These are phyloP conservation scores for Brachyopa scutellaris DNA, from an alignment of 2,888 invertebrate genomes.

Conservation along the genomic window DNA sequence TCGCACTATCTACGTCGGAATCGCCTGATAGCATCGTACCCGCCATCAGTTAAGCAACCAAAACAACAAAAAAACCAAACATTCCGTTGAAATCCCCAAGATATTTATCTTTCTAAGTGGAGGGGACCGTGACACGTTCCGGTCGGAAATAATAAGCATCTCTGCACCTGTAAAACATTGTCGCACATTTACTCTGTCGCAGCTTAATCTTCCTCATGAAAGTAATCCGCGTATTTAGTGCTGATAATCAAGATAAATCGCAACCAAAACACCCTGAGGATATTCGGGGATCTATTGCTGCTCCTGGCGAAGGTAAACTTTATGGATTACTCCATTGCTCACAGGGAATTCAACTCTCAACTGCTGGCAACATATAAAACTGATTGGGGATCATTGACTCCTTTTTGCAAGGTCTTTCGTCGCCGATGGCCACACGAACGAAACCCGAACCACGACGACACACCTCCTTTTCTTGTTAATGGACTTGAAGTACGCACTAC, in stretches of 20 bases:
- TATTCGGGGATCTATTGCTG: slow-evolving; percentile 48
- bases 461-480: slow-evolving; percentile 60
- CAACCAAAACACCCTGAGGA: slow-evolving; percentile 58
- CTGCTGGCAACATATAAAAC: slow-evolving; percentile 50
- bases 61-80: background rate
- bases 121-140: background rate
- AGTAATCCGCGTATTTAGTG: slow-evolving; percentile 70
- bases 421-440: slow-evolving; percentile 32
- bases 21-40: slow-evolving; percentile 58
- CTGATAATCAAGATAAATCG: slow-evolving; percentile 72
- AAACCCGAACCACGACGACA: slow-evolving; percentile 9
- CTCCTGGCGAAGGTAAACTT: slow-evolving; percentile 56
- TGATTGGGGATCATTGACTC: slow-evolving; percentile 71
- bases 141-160: slow-evolving; percentile 33
- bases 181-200: slow-evolving; percentile 25
- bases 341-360: slow-evolving; percentile 57
- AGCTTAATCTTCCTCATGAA: slow-evolving; percentile 55
- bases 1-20: slow-evolving; percentile 15
- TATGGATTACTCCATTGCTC: slow-evolving; percentile 63
- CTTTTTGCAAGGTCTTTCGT: slow-evolving; percentile 60
- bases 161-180: slow-evolving; percentile 39
- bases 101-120: slow-evolving; percentile 46
- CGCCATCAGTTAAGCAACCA: slow-evolving; percentile 58
- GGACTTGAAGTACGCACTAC: slow-evolving; percentile 21
- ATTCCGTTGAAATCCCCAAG: background rate